A percentile compares a stretch with the other conserved stretches of the same genome.
These are phyloP conservation scores for Megaceryle torquata DNA, from an alignment of 2,113 vertebrate species.

Conservation along the genomic window DNA sequence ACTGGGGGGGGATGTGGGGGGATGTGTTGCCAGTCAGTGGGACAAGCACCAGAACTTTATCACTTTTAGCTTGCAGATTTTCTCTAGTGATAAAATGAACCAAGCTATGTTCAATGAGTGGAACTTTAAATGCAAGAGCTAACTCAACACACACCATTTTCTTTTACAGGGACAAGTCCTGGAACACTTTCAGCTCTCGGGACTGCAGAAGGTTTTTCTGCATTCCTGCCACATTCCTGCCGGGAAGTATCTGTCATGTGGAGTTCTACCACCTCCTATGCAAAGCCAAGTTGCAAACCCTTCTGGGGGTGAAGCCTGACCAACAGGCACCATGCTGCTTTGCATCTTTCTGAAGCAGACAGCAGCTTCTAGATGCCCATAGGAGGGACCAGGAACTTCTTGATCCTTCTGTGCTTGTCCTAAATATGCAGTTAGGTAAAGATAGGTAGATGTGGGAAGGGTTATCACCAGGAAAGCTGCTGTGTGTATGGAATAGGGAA, in stretches of 20 bases:
- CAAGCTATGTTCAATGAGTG: background rate
- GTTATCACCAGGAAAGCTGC: background rate
- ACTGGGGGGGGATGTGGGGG: no score
- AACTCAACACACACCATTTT: background rate
- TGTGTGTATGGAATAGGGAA: background rate
- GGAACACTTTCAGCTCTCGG: background rate
- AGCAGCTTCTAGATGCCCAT: background rate
- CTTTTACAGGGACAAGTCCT: background rate
- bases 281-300: background rate
- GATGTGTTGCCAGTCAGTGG: background rate
- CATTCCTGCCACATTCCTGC: background rate
- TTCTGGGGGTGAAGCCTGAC: background rate
- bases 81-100: no score
- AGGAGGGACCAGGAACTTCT: background rate
- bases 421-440: background rate
- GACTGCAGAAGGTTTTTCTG: background rate
- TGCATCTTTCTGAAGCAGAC: background rate
- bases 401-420: background rate
- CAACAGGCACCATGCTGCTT: background rate
- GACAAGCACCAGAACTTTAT: background rate
- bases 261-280: background rate
- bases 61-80: background rate
- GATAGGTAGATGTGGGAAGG: background rate
- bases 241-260: background rate
- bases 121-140: background rate